Conservation (phyloP, 2,888 invertebrate genomes). For the Diaphora mendica region DNA sequence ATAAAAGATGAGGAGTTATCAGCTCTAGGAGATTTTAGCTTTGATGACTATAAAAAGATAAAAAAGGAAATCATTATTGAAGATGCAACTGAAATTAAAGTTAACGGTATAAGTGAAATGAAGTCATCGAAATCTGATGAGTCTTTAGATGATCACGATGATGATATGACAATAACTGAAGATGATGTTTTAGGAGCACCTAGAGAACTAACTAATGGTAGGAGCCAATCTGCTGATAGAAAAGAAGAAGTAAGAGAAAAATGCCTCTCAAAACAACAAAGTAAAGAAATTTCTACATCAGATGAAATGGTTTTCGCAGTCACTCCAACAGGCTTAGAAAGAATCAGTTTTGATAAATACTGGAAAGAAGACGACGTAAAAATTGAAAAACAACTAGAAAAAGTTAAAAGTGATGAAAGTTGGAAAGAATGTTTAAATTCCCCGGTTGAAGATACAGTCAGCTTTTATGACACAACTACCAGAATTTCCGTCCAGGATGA, state of each 20-base stretch:
- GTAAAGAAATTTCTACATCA: conserved; percentile 83
- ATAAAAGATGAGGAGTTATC: conserved; percentile 84
- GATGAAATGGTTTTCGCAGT: conserved; percentile 86
- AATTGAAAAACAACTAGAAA: conserved; percentile 62
- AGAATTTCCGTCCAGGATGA: conserved; percentile 78
- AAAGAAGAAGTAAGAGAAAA: conserved; percentile 59
- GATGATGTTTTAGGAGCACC: conserved; percentile 76
- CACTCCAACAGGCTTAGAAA: conserved; percentile 82
- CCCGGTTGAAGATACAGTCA: conserved; percentile 66
- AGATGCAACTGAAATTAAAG: conserved; percentile 56
- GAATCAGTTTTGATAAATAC: conserved; percentile 83
- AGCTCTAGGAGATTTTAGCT: conserved; percentile 77
- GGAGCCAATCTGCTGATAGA: conserved; percentile 70
- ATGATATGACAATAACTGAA: conserved; percentile 84
- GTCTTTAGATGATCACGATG: conserved; percentile 78
- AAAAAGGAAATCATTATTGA: conserved; percentile 56
- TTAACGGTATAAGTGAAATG: conserved; percentile 68
- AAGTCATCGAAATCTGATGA: conserved; percentile 80
- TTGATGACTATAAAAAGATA: conserved; percentile 73
- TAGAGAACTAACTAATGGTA: conserved; percentile 72
- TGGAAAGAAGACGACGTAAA: conserved; percentile 76
- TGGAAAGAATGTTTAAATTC: conserved; percentile 80
- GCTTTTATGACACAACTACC: conserved; percentile 68
- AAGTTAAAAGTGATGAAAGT: conserved; percentile 77
- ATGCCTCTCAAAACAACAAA: conserved; percentile 79